Evolutionary conservation across 2,797 vertebrate genomes (phyloP).

Genomic region (Champsocephalus gunnari): DNA sequence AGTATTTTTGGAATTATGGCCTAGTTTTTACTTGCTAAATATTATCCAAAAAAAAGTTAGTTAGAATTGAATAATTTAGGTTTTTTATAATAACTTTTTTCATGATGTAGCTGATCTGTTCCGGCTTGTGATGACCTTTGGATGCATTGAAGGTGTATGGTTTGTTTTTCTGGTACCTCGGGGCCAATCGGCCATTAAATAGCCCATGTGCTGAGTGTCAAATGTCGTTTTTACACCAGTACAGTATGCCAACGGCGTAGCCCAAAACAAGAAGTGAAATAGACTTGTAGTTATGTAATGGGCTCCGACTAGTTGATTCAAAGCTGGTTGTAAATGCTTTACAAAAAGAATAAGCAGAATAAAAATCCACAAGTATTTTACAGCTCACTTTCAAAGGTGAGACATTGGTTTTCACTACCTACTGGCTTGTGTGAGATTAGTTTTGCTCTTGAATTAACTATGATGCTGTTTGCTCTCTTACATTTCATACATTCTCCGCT

Average conservation of each 20-base stretch:
- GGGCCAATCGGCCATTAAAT: neutral
- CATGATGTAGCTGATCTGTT: neutral
- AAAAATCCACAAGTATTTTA: neutral
- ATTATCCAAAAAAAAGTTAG: neutral
- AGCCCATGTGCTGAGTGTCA: neutral
- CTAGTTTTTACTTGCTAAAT: conserved; percentile 9
- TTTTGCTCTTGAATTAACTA: neutral
- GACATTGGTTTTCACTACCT: neutral
- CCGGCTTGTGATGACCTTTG: neutral
- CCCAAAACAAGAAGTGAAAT: conserved; percentile 5
- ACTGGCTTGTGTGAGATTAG: neutral
- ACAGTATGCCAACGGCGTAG: neutral
- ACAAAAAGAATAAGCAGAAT: neutral
- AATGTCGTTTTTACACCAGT: neutral
- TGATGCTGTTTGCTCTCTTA: neutral
- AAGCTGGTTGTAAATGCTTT: neutral
- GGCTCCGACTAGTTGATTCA: conserved; percentile 8
- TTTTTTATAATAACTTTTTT: neutral
- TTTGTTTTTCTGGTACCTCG: neutral
- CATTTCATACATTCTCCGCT: neutral
- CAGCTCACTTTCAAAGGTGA: neutral
- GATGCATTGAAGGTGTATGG: neutral
- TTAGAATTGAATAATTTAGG: neutral
- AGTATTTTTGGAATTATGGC: conserved; percentile 3
- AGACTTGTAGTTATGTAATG: neutral